These are phyloP conservation scores for Endotricha flammealis DNA, from an alignment of 2,888 invertebrate genomes.

Conservation along the genomic window DNA sequence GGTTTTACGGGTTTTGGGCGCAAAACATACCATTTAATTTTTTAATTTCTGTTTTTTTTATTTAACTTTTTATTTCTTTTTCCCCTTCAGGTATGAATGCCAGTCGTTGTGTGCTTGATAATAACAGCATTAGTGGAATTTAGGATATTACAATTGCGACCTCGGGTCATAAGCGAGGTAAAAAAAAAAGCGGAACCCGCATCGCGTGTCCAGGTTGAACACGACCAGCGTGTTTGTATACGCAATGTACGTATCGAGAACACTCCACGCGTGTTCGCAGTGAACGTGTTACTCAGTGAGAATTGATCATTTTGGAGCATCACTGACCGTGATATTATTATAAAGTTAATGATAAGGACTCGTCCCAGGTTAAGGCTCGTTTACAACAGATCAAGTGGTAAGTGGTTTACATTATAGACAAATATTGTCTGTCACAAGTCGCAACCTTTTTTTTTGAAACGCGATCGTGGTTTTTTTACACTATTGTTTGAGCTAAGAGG, in stretches of 20 bases:
- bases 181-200: too few relatives aligned
- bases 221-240: too few relatives aligned
- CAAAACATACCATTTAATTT: constrained; percentile 34
- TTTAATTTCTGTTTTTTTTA: constrained; percentile 27
- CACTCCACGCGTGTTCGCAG: too few relatives aligned
- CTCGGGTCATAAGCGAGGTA: too few relatives aligned
- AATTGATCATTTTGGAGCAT: background rate
- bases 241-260: too few relatives aligned
- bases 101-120: constrained; percentile 71
- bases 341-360: background rate
- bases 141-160: constrained; percentile 56
- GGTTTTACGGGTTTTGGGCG: constrained; percentile 16
- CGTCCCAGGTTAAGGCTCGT: background rate
- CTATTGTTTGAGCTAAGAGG: too few relatives aligned
- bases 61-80: constrained; percentile 37
- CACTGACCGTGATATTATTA: background rate
- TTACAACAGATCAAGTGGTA: background rate
- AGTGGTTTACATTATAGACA: too few relatives aligned
- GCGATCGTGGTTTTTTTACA: too few relatives aligned
- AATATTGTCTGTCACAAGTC: too few relatives aligned
- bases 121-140: constrained; percentile 38
- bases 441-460: too few relatives aligned
- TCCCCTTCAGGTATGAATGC: constrained; percentile 70
- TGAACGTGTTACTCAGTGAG: background rate
- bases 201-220: too few relatives aligned